Evolutionary conservation across 1,140 invertebrate genomes (phyloP), one percentile per base, ranked within the genome.

Genomic region (Polyergus mexicanus): DNA sequence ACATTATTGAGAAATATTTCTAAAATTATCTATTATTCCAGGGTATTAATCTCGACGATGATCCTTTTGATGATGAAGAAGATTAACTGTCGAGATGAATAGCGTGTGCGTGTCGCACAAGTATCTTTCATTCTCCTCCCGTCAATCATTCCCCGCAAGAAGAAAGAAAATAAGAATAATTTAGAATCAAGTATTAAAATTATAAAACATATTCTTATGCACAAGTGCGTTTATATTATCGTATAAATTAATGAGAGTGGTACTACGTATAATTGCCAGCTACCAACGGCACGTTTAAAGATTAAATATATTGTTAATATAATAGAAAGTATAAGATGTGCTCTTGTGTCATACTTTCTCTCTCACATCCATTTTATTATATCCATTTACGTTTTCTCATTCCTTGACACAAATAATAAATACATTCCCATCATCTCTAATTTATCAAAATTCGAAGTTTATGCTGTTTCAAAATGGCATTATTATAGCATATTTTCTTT

Each of bases 21-120:
- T 44, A 58, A 13, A 58, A 41, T 22, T 51, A 11, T 66, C 19
- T 56, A 54, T 86, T 92, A 86, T 95, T 95, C 63, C 93, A 97
- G 96, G 96, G 96, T 92, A 95, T 97, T 35, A 96, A 96, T 94
- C 94, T 97, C 86, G 97, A 97, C 92, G 96, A 97, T 87, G 96
- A 97, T 88, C 94, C 97, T 80, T 92, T 96, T 66, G 95, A 51
- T 13, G 47, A 51, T 16, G 47, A 93, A 65, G 96, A 97, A 92
- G 95, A 96, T 87, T 90, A 92, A 80, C 72, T 81, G 13, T 72
- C 63, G 38, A 69, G 54, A 78, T 62, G 60, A 84, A 58, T 69
- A 63, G 81, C 35, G 41, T 25, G 28, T 60, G 44, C 16, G 60
- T 54, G 44, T 85, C 83, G 35, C 69, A 87, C 85, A 68, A 47